Conservation (phyloP, 2,888 invertebrate genomes). For the Molorchus minor region DNA sequence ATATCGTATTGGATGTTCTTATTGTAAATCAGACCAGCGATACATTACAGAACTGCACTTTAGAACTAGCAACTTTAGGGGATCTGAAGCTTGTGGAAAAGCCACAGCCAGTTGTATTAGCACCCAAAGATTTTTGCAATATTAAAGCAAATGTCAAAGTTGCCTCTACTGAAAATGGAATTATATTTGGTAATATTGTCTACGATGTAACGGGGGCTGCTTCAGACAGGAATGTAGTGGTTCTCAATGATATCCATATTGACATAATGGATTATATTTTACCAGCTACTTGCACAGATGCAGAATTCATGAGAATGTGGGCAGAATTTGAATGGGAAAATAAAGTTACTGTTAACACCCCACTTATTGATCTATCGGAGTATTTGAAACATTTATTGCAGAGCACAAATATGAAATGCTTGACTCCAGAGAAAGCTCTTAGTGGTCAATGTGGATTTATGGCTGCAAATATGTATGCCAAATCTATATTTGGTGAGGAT, state of each 20-base stretch:
- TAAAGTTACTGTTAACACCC: conserved; percentile 94
- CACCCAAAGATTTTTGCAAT: conserved; percentile 96
- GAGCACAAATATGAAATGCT: conserved; percentile 98
- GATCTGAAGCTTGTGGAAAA: conserved; percentile 98
- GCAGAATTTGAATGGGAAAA: conserved; percentile 99
- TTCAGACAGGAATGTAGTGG: conserved; percentile 95
- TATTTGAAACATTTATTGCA: conserved; percentile 92
- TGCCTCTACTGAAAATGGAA: conserved; percentile 99
- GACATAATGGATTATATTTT: conserved; percentile 99
- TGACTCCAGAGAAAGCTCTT: conserved; percentile 96
- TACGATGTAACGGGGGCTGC: conserved; percentile 95
- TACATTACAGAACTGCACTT: conserved; percentile 96
- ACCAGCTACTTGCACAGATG: conserved; percentile 92
- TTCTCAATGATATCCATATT: conserved; percentile 98
- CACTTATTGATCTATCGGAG: conserved; percentile 89
- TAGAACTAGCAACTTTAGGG: conserved; percentile 97
- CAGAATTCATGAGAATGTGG: conserved; percentile 99
- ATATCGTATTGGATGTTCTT: conserved; percentile 97
- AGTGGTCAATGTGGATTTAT: conserved; percentile 99
- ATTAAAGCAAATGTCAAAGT: conserved; percentile 99
- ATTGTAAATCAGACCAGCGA: conserved; percentile 98
- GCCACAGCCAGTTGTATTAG: conserved; percentile 93
- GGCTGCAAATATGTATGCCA: conserved; percentile 99
- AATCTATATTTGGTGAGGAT: conserved; percentile 98
- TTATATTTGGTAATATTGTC: conserved; percentile 98